Evolutionary conservation across 2,888 invertebrate genomes (phyloP), one percentile per base, ranked within the genome.

Genomic region (Limnephilus rhombicus): DNA sequence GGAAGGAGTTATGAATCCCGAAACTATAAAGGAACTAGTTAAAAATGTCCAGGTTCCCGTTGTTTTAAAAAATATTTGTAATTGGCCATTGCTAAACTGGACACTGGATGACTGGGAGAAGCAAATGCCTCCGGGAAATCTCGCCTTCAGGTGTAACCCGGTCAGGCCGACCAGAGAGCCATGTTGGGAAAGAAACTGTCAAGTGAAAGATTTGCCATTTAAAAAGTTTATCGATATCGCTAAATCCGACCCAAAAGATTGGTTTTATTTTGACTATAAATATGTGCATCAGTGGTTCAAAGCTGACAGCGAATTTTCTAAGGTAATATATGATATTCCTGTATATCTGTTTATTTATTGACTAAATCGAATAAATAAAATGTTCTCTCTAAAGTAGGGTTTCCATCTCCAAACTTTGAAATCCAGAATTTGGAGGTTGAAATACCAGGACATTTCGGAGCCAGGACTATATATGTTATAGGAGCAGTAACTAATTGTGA

Each of bases 261-360:
- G 98, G 97, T 96, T 97, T 95, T 98, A 98, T 95, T 98, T 98
- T 95, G 98, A 98, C 95, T 98, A 98, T 94, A 98, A 98, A 95
- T 97, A 98, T 95, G 96, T 98, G 95, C 96, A 97, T 93, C 96
- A 97, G 92, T 97, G 98, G 96, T 97, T 98, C 94, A 94, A 95
- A 91, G 95, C 96, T 88, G 96, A 96, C 41, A 95, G 96, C 92
- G 96, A 97, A 94, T 94, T 98, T 90, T 95, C 96, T 94, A 95
- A 97, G 95, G 97, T 97, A 95, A 94, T 18, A 15, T 15, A 53
- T 53, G 13, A 53, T 53, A 5, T 13, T 53, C 13, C 18, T 12
- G 12, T 11, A 45, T 45, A 45, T 0, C 13, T 45, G 12, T 49
- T 49, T 49, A 12, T 41, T 41, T 41, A 41, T 41, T 41, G 9